Evolutionary conservation across 2,797 vertebrate genomes (phyloP).

Genomic region (Pyrrhura leucotis): DNA sequence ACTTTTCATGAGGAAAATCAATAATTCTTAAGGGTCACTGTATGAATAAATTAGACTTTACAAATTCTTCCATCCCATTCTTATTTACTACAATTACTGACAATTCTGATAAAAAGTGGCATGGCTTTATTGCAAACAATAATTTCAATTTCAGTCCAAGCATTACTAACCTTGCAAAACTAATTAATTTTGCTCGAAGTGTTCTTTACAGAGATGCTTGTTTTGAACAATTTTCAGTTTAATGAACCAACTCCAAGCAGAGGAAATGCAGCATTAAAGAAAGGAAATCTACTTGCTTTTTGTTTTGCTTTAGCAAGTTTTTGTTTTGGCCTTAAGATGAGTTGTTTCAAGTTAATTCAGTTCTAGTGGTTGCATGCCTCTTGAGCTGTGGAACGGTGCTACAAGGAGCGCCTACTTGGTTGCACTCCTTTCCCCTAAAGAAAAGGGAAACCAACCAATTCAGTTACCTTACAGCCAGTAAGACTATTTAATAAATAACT

Average conservation of each 20-base stretch:
- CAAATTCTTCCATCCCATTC: conserved; percentile 9
- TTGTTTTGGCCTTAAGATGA: conserved; percentile 1
- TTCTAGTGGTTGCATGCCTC: neutral
- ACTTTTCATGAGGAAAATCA: neutral
- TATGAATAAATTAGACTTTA: neutral
- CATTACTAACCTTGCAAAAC: conserved; percentile 32
- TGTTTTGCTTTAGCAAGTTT: neutral
- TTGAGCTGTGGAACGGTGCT: neutral
- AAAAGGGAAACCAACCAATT: neutral
- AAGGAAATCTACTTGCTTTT: neutral
- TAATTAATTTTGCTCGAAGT: conserved; percentile 58
- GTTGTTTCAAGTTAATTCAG: neutral
- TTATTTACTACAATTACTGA: conserved; percentile 9
- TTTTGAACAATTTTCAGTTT: conserved; percentile 44
- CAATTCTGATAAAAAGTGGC: neutral
- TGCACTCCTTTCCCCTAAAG: neutral
- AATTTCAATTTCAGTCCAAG: conserved; percentile 8
- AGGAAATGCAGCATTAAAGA: conserved; percentile 8
- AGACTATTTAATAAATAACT: neutral
- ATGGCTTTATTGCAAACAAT: neutral
- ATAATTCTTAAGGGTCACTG: neutral
- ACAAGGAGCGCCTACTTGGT: neutral
- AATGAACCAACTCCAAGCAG: conserved; percentile 28
- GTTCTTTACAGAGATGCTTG: conserved; percentile 1
- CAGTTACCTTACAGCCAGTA: neutral